Percentiles rank a stretch among this genome's conserved stretches.
phyloP scores from a whole-genome alignment of 1,140 invertebrate genomes.

The Diprion similis region DNA sequence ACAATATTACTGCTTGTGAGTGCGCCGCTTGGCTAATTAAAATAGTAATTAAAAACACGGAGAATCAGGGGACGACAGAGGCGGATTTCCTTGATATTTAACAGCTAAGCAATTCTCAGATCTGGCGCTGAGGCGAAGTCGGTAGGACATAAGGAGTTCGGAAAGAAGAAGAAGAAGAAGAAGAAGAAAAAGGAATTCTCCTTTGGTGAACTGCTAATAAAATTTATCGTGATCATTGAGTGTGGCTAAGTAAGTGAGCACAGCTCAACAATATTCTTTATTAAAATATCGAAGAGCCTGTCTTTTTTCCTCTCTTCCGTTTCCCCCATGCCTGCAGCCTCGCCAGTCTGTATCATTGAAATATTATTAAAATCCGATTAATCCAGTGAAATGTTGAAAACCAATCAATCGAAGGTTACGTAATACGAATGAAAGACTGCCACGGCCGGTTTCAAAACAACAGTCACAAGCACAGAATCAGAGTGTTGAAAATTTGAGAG shows the following conservation, averaged over 20 bases:
- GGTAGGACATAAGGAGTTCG: too few species aligned
- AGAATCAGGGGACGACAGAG: not conserved
- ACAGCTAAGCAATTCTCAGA: too few species aligned
- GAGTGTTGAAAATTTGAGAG: too few species aligned
- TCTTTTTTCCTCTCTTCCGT: slow-evolving; percentile 14
- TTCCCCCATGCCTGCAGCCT: not conserved
- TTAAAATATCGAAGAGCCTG: slow-evolving; percentile 46
- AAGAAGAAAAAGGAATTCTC: not conserved
- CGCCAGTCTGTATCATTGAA: too few species aligned
- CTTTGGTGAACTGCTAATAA: slow-evolving; percentile 34
- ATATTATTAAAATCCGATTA: too few species aligned
- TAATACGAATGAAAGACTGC: too few species aligned
- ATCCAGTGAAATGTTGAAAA: too few species aligned
- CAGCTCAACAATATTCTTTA: slow-evolving; percentile 47
- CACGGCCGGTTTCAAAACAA: too few species aligned
- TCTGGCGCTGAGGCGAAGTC: too few species aligned
- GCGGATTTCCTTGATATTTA: not conserved
- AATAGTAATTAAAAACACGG: slow-evolving; percentile 38
- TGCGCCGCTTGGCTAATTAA: slow-evolving; percentile 35
- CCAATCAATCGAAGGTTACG: too few species aligned
- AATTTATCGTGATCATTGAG: slow-evolving; percentile 48
- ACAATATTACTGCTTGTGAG: not conserved
- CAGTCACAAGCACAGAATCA: too few species aligned
- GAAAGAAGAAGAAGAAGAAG: slow-evolving; percentile 4
- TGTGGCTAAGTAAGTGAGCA: slow-evolving; percentile 50